Evolutionary conservation across 37 sponge, comb jelly and placozoan genomes (phyloP).

Genomic region (Chondrilla cf. caribensis): DNA sequence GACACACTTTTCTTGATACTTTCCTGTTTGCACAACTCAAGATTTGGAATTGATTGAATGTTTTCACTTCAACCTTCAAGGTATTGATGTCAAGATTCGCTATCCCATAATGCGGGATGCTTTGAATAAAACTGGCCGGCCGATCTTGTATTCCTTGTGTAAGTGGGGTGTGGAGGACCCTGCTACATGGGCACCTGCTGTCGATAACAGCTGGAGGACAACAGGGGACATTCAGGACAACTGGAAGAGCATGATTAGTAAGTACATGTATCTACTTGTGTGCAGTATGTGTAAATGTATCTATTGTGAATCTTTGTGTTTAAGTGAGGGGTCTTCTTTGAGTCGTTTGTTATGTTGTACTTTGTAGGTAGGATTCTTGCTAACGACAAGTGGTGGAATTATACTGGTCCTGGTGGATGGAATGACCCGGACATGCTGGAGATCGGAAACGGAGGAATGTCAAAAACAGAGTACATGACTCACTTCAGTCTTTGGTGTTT

Average conservation of each 20-base stretch:
- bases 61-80: no score
- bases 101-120: conserved; percentile 78
- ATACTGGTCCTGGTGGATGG: conserved; percentile 83
- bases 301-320: not conserved
- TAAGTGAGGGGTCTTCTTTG: not conserved
- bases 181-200: conserved; percentile 64
- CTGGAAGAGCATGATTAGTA: conserved; percentile 49
- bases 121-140: conserved; percentile 71
- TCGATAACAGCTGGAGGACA: conserved; percentile 90
- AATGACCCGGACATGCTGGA: conserved; percentile 91
- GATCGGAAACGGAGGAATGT: conserved; percentile 80
- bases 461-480: conserved; percentile 55
- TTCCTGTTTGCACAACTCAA: no score
- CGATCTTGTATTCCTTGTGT: conserved; percentile 84
- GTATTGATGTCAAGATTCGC: conserved; percentile 42
- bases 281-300: not conserved
- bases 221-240: conserved; percentile 73
- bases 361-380: conserved; percentile 37
- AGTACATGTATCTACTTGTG: not conserved
- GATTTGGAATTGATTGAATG: no score
- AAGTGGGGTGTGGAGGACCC: conserved; percentile 78
- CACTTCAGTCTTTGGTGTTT: conserved; percentile 89
- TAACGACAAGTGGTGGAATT: conserved; percentile 54
- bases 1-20: no score
- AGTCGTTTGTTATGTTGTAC: not conserved